Conservation (phyloP, 2,113 vertebrate genomes). For the Anhinga rufa region DNA sequence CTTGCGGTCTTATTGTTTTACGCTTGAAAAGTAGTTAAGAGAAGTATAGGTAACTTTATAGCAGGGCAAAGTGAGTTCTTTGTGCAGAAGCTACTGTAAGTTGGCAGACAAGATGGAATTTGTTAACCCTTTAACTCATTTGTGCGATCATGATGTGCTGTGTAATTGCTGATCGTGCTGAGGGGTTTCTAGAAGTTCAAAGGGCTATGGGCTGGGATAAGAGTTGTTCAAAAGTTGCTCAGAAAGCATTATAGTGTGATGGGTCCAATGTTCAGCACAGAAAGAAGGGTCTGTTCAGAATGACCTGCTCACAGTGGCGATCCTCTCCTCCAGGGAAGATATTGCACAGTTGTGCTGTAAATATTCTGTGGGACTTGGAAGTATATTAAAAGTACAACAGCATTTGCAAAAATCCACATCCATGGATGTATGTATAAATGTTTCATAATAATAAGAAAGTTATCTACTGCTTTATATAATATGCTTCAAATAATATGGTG, state of each 20-base stretch:
- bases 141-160: background rate
- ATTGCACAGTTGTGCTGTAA: background rate
- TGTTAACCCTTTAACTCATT: background rate
- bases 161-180: background rate
- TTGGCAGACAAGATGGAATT: background rate
- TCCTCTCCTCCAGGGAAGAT: background rate
- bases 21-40: background rate
- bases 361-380: background rate
- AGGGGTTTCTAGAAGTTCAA: background rate
- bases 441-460: background rate
- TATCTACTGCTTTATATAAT: background rate
- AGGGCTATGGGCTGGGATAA: background rate
- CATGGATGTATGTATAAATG: accelerated
- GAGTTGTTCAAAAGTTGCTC: background rate
- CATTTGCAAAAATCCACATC: background rate
- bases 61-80: background rate
- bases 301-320: background rate
- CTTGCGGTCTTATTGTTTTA: background rate
- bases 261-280: background rate
- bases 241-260: background rate
- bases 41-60: background rate
- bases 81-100: background rate
- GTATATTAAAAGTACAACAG: background rate
- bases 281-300: background rate
- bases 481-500: background rate